phyloP scores from a whole-genome alignment of 2,797 vertebrate species.

The Neostethus bicornis region DNA sequence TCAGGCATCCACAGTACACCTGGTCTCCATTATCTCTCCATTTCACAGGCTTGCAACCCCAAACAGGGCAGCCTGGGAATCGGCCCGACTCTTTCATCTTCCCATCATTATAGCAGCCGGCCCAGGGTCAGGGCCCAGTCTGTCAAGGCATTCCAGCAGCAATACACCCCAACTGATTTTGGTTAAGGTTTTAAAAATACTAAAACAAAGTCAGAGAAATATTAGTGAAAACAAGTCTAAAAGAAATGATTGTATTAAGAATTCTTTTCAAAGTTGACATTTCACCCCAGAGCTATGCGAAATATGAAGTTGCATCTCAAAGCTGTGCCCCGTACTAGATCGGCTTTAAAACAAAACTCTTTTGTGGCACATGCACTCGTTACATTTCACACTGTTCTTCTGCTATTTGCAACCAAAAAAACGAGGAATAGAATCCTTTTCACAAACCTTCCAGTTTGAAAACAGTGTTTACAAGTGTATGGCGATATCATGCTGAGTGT shows the following conservation, averaged over 20 bases:
- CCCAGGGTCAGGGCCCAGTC: constrained; percentile 84
- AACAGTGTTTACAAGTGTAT: constrained; percentile 57
- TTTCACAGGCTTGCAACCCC: constrained; percentile 84
- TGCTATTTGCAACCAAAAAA: constrained; percentile 43
- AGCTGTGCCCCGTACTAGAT: constrained; percentile 44
- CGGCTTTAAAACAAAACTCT: constrained; percentile 41
- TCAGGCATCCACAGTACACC: constrained; percentile 83
- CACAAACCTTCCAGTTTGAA: constrained; percentile 30
- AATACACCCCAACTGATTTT: constrained; percentile 82
- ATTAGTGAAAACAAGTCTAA: constrained; percentile 80
- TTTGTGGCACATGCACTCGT: constrained; percentile 33
- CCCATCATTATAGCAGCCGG: constrained; percentile 83
- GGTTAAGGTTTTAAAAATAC: constrained; percentile 68
- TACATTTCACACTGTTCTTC: constrained; percentile 23
- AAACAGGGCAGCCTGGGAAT: constrained; percentile 86
- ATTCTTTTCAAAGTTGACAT: constrained; percentile 68
- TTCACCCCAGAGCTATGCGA: constrained; percentile 56
- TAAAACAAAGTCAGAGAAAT: constrained; percentile 70
- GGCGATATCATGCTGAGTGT: constrained; percentile 60
- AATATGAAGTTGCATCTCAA: constrained; percentile 56
- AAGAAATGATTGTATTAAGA: constrained; percentile 83
- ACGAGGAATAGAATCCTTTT: constrained; percentile 15
- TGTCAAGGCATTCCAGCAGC: constrained; percentile 82
- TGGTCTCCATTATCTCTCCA: constrained; percentile 89
- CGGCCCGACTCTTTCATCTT: constrained; percentile 86